Evolutionary conservation across 1,140 invertebrate species (phyloP).

Genomic region (Drosophila repleta): DNA sequence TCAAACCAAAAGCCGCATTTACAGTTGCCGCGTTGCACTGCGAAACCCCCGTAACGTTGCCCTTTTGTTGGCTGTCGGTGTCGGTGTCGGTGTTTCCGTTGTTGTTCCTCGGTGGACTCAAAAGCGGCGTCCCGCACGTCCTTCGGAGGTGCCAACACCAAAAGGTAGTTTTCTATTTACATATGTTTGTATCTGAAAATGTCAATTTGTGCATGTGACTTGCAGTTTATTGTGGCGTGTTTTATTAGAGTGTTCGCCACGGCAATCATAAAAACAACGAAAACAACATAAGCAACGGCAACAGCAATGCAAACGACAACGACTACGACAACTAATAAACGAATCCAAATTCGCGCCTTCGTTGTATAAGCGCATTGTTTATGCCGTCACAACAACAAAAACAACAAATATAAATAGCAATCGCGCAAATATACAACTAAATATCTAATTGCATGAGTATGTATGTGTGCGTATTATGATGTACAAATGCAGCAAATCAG

Average conservation of each 20-base stretch:
- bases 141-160: conserved; percentile 40
- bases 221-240: conserved; percentile 33
- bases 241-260: conserved; percentile 25
- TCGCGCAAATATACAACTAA: conserved; percentile 42
- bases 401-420: conserved; percentile 53
- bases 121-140: conserved; percentile 40
- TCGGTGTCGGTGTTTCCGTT: conserved; percentile 13
- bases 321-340: conserved; percentile 57
- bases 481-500: conserved; percentile 37
- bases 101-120: conserved; percentile 39
- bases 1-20: conserved; percentile 40
- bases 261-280: conserved; percentile 21
- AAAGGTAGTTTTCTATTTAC: conserved; percentile 61
- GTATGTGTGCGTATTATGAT: conserved; percentile 14
- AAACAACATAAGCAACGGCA: background rate
- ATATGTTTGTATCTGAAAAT: conserved; percentile 11
- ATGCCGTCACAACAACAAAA: conserved; percentile 49
- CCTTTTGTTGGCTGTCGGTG: conserved; percentile 30
- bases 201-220: conserved; percentile 33
- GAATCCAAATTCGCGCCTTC: conserved; percentile 25
- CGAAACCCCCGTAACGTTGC: conserved; percentile 26
- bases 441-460: conserved; percentile 14
- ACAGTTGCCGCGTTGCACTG: conserved; percentile 55
- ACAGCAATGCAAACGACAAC: too few species aligned
- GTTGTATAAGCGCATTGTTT: conserved; percentile 66